phyloP scores from a whole-genome alignment of 1,140 invertebrate species.

The Conus ventricosus region DNA sequence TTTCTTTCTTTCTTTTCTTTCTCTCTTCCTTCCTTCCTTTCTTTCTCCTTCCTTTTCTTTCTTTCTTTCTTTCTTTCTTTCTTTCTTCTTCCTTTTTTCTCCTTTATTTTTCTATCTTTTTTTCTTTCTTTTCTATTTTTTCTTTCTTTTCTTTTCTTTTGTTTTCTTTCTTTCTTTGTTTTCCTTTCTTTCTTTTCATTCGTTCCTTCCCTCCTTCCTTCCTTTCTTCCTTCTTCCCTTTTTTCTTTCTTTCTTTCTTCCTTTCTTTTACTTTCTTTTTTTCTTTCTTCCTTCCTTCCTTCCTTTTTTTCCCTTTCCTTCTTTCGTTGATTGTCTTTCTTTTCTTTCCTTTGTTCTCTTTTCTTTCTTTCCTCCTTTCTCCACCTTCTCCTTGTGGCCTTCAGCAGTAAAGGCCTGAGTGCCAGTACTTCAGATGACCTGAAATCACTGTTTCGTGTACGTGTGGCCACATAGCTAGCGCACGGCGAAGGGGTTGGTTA shows the following conservation, averaged over 20 bases:
- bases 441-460: no score
- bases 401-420: not conserved
- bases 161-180: not conserved
- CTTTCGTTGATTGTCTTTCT: no score
- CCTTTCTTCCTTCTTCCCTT: no score
- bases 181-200: not conserved
- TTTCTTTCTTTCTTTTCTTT: not conserved
- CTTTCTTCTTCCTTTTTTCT: not conserved
- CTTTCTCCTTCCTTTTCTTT: not conserved
- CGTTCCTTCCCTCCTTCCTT: not conserved
- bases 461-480: no score
- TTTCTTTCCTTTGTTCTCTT: no score
- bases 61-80: not conserved
- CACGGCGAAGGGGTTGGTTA: no score
- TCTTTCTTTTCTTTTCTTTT: not conserved
- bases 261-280: no score
- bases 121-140: not conserved
- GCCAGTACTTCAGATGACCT: no score
- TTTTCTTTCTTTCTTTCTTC: no score
- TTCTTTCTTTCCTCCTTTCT: no score
- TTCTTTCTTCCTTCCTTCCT: no score
- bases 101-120: not conserved
- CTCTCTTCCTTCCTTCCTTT: not conserved
- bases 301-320: no score
- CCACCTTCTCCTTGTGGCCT: not conserved